Percentiles rank a stretch among this genome's conserved stretches.
These are phyloP conservation scores for Lordiphosa clarofinis DNA, from an alignment of 1,140 invertebrate genomes.

Conservation along the genomic window DNA sequence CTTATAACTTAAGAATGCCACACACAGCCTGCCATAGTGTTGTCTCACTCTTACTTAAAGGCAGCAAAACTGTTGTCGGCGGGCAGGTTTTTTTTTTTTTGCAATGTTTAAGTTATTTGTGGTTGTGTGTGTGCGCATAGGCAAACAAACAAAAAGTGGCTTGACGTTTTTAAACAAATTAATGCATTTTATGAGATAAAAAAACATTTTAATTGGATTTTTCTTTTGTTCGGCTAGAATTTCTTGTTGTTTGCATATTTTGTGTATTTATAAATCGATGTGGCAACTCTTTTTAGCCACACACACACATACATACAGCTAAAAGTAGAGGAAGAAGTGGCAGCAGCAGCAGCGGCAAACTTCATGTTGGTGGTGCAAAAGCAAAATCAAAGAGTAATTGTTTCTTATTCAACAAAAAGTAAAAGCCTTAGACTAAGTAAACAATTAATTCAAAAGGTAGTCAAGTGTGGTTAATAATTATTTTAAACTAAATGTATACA, in stretches of 20 bases:
- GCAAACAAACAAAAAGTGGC: conserved; percentile 3
- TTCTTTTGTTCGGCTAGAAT: no score
- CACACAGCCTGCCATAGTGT: conserved; percentile 25
- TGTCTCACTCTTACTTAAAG: conserved; percentile 37
- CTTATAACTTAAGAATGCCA: conserved; percentile 35
- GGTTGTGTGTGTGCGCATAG: background rate
- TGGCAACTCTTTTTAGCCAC: conserved; percentile 50
- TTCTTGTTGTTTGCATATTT: background rate
- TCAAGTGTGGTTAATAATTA: no score
- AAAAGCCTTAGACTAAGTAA: no score
- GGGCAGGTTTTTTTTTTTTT: conserved; percentile 53
- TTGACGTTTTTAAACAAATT: conserved; percentile 1
- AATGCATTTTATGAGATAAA: background rate
- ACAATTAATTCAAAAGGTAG: no score
- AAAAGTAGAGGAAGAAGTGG: conserved; percentile 58
- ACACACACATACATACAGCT: conserved; percentile 47
- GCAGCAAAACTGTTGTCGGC: conserved; percentile 17
- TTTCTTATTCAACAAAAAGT: conserved; percentile 13
- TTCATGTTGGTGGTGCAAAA: conserved; percentile 53
- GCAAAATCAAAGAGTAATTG: conserved; percentile 6
- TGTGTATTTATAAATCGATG: conserved; percentile 32
- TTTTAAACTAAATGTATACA: background rate
- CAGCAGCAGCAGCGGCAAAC: conserved; percentile 57
- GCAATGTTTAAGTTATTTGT: conserved; percentile 13
- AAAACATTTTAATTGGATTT: no score